phyloP scores from a whole-genome alignment of 2,113 vertebrate species.

The Pipra filicauda region DNA sequence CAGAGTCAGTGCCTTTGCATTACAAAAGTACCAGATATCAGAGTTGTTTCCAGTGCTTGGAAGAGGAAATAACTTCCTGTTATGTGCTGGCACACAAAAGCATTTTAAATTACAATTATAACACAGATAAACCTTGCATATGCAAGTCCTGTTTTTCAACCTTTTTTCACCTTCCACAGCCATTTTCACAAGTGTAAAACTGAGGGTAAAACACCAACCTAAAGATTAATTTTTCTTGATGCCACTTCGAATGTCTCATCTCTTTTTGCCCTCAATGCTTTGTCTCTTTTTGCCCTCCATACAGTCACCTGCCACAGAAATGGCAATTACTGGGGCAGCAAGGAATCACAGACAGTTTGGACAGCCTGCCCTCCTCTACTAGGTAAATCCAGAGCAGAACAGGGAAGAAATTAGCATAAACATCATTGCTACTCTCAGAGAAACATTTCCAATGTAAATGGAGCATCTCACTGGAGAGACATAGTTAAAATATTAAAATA shows the following conservation, averaged over 20 bases:
- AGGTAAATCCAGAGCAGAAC: neutral
- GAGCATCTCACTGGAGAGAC: conserved; percentile 6
- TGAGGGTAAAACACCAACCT: neutral
- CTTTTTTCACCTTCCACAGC: neutral
- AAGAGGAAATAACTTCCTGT: neutral
- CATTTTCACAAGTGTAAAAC: neutral
- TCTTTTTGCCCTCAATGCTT: neutral
- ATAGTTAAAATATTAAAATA: conserved; percentile 20
- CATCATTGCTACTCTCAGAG: neutral
- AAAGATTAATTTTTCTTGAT: neutral
- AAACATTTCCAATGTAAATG: conserved; percentile 32
- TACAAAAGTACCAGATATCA: neutral
- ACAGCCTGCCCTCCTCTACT: neutral
- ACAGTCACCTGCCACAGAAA: neutral
- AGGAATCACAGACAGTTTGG: neutral
- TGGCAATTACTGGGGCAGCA: neutral
- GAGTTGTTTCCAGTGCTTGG: neutral
- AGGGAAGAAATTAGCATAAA: neutral
- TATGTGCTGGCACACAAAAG: neutral
- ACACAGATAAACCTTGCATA: neutral
- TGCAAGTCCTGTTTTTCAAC: neutral
- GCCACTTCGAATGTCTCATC: neutral
- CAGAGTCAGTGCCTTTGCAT: neutral
- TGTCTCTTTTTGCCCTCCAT: neutral
- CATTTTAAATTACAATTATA: neutral